phyloP scores from a whole-genome alignment of 1,140 invertebrate species.

The Drosophila insularis region DNA sequence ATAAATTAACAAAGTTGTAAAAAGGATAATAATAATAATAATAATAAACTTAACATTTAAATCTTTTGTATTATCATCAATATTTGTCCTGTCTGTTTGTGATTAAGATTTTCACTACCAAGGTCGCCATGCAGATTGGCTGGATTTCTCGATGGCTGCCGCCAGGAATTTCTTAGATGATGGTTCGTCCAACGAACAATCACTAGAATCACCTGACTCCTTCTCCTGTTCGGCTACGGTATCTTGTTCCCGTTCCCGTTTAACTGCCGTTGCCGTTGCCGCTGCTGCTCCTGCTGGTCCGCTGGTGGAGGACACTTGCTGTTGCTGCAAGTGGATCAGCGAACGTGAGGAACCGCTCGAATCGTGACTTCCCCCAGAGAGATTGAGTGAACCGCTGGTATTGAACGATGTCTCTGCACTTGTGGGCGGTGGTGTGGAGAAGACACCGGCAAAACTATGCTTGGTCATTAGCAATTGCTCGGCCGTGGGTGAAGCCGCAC shows the following conservation, averaged over 20 bases:
- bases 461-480: constrained; percentile 51
- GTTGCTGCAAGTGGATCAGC: constrained; percentile 71
- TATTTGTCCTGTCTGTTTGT: not conserved
- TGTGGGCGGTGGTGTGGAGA: constrained; percentile 71
- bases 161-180: constrained; percentile 62
- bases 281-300: constrained; percentile 23
- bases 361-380: constrained; percentile 65
- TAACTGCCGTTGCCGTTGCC: constrained; percentile 7
- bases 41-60: constrained; percentile 61
- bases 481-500: constrained; percentile 58
- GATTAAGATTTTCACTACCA: constrained; percentile 38
- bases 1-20: constrained; percentile 64
- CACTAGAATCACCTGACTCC: constrained; percentile 67
- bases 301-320: constrained; percentile 78
- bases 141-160: constrained; percentile 64
- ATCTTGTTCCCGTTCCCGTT: constrained; percentile 55
- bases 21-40: constrained; percentile 35
- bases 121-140: constrained; percentile 48
- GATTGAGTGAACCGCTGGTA: constrained; percentile 63
- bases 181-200: constrained; percentile 69
- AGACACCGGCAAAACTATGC: constrained; percentile 75
- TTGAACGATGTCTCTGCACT: constrained; percentile 75
- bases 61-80: constrained; percentile 17
- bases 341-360: constrained; percentile 55
- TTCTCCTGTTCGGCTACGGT: constrained; percentile 34